Conservation (phyloP, 2,888 invertebrate species). For the Alcis repandata region DNA sequence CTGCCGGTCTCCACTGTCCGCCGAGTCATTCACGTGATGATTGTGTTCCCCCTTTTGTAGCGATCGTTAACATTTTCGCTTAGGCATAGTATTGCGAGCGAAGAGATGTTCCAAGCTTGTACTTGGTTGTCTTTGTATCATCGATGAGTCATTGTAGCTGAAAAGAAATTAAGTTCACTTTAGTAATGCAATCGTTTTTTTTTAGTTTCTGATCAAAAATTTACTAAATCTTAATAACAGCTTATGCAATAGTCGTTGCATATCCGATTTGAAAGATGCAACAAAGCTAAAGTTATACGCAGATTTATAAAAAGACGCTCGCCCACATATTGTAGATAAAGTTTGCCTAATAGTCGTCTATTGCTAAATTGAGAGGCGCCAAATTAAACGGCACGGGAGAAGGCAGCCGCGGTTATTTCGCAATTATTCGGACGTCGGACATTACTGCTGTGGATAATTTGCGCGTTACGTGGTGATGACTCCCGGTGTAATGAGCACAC, state of each 20-base stretch:
- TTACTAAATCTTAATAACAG: too few relatives aligned
- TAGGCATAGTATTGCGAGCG: conserved; percentile 48
- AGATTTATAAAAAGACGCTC: not conserved
- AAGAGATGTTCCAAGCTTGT: conserved; percentile 43
- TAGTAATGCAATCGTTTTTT: not conserved
- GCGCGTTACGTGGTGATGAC: conserved; percentile 77
- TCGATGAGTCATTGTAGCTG: conserved; percentile 70
- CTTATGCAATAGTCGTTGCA: too few relatives aligned
- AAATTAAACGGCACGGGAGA: conserved; percentile 78
- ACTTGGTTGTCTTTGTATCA: conserved; percentile 46
- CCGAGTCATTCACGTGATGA: conserved; percentile 76
- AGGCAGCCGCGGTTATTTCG: conserved; percentile 79
- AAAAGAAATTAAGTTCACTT: conserved; percentile 49
- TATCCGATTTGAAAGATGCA: not conserved
- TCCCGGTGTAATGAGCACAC: conserved; percentile 77
- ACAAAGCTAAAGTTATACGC: not conserved
- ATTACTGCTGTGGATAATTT: conserved; percentile 83
- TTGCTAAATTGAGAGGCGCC: conserved; percentile 72
- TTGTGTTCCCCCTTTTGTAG: conserved; percentile 70
- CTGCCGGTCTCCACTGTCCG: conserved; percentile 72
- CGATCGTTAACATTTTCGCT: conserved; percentile 76
- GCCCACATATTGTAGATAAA: conserved; percentile 49
- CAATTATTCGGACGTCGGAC: conserved; percentile 82
- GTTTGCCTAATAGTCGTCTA: conserved; percentile 61
- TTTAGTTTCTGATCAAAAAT: too few relatives aligned